Conservation (phyloP, 2,888 invertebrate genomes). For the Andrena fulva region DNA sequence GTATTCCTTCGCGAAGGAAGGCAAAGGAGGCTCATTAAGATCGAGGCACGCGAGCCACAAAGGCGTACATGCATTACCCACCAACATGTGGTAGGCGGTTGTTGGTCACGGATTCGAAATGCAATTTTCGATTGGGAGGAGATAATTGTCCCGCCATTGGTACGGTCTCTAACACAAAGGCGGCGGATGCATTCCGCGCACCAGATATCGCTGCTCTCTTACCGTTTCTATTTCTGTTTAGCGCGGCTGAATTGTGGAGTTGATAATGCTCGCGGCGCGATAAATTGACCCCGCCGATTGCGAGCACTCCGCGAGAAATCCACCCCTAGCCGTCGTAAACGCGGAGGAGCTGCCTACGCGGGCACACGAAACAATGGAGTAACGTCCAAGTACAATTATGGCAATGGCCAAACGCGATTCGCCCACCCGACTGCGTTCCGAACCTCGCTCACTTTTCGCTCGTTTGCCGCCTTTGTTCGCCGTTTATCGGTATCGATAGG, state of each 20-base stretch:
- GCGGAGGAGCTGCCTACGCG: constrained; percentile 44
- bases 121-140: constrained; percentile 49
- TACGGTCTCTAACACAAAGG: not conserved
- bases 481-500: constrained; percentile 28
- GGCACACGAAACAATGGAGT: constrained; percentile 56
- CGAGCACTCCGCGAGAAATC: constrained; percentile 32
- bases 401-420: constrained; percentile 62
- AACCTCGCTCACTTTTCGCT: constrained; percentile 39
- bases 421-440: constrained; percentile 51
- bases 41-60: constrained; percentile 64
- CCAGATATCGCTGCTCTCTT: not conserved
- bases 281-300: not conserved
- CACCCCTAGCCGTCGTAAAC: constrained; percentile 33
- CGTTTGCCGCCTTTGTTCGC: constrained; percentile 26
- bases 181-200: not conserved
- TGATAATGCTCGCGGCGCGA: not conserved
- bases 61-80: constrained; percentile 50
- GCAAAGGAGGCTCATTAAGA: constrained; percentile 64
- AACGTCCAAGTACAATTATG: constrained; percentile 59
- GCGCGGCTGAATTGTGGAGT: not conserved
- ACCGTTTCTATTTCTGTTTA: not conserved
- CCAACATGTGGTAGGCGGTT: constrained; percentile 76
- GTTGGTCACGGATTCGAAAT: constrained; percentile 55
- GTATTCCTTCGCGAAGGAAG: constrained; percentile 26
- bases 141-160: constrained; percentile 45